These are phyloP conservation scores for Leptopilina boulardi DNA, from an alignment of 1,140 invertebrate species.

Conservation along the genomic window DNA sequence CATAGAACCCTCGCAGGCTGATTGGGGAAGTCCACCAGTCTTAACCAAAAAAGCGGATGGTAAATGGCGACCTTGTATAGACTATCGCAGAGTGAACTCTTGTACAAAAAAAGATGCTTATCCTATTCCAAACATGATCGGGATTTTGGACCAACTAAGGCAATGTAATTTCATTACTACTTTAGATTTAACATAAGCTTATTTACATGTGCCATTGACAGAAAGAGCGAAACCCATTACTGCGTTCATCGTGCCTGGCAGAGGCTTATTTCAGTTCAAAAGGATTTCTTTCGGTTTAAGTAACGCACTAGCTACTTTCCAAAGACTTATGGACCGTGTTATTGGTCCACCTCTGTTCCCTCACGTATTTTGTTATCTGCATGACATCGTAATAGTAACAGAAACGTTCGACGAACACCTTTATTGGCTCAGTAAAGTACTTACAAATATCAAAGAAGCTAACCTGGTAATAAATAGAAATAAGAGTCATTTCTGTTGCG, in stretches of 20 bases:
- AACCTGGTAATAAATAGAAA: background rate
- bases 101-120: too few relatives aligned
- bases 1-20: too few relatives aligned
- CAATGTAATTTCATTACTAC: background rate
- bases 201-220: background rate
- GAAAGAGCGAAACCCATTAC: background rate
- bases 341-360: background rate
- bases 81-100: background rate
- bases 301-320: too few relatives aligned
- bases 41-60: background rate
- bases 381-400: slow-evolving; percentile 31
- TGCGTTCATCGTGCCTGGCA: too few relatives aligned
- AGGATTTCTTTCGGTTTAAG: too few relatives aligned
- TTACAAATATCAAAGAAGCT: background rate
- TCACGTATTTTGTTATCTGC: slow-evolving; percentile 22
- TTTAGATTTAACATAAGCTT: background rate
- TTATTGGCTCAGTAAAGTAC: background rate
- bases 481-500: background rate
- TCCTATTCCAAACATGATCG: too few relatives aligned
- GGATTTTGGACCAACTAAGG: background rate
- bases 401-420: slow-evolving; percentile 32
- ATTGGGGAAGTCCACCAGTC: background rate
- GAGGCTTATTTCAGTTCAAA: too few relatives aligned
- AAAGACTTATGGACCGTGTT: background rate
- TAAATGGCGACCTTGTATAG: background rate